Evolutionary conservation across 2,113 vertebrate genomes (phyloP).

Genomic region (Ariopsis seemanni): DNA sequence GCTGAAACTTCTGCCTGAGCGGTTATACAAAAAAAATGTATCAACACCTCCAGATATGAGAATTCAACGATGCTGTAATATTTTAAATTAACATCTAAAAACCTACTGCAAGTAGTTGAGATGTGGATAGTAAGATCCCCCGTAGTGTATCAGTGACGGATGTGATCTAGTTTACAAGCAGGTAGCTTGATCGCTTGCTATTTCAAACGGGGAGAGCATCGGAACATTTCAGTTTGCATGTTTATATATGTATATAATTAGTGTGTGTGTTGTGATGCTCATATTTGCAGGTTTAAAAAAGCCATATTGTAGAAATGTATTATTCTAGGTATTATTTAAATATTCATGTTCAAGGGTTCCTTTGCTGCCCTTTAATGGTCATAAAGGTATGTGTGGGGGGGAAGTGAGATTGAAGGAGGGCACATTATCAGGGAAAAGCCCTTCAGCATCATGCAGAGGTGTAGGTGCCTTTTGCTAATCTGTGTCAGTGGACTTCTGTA

Average conservation of each 20-base stretch:
- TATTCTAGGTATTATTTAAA: not conserved
- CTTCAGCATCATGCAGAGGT: conserved; percentile 21
- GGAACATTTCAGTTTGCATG: not conserved
- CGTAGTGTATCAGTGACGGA: not conserved
- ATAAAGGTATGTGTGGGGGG: not conserved
- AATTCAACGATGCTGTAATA: not conserved
- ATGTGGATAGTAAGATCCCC: not conserved
- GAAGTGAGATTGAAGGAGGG: conserved; percentile 10
- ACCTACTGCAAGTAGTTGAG: not conserved
- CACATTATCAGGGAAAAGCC: conserved; percentile 39
- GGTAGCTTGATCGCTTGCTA: not conserved
- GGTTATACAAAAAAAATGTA: not conserved
- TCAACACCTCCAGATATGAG: not conserved
- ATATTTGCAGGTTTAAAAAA: not conserved
- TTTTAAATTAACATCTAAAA: not conserved
- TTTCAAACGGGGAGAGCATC: not conserved
- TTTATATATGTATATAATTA: not conserved
- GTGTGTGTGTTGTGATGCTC: not conserved
- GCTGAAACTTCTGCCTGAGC: not conserved
- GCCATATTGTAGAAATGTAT: not conserved
- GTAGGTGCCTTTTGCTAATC: conserved; percentile 22
- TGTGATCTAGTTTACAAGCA: not conserved
- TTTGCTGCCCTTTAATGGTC: not conserved
- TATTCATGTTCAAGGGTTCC: not conserved
- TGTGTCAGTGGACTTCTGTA: conserved; percentile 5